Evolutionary conservation across 2,113 vertebrate genomes (phyloP).

Genomic region (Ceyx melanurus): DNA sequence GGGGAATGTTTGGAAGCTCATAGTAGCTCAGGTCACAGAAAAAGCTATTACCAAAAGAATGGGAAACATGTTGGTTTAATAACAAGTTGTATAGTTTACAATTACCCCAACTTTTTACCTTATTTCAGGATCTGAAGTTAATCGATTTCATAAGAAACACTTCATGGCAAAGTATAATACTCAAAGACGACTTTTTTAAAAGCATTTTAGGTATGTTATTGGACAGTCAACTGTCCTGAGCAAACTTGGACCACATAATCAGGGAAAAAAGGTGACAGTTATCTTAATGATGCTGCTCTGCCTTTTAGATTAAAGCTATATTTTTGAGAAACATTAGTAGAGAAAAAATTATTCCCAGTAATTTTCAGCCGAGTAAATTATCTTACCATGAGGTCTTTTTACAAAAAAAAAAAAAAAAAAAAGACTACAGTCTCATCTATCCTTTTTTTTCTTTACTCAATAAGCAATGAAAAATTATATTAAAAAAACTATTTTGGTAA

Average conservation of each 20-base stretch:
- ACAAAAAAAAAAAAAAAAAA: no score
- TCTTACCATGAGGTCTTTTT: not conserved
- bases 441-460: not conserved
- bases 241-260: not conserved
- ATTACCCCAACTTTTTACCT: not conserved
- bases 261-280: not conserved
- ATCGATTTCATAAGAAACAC: not conserved
- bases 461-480: not conserved
- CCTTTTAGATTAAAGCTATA: not conserved
- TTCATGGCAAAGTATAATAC: not conserved
- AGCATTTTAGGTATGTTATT: not conserved
- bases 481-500: not conserved
- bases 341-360: not conserved
- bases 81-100: not conserved
- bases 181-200: not conserved
- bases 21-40: not conserved
- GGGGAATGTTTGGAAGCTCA: not conserved
- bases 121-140: not conserved
- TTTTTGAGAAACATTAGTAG: not conserved
- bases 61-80: not conserved
- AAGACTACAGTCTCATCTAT: not conserved
- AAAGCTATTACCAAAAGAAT: not conserved
- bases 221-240: not conserved
- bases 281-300: not conserved
- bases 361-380: not conserved